Percentiles rank a stretch among this genome's conserved stretches.
Conservation (phyloP, 1,140 invertebrate genomes). For the Bombus breviceps region DNA sequence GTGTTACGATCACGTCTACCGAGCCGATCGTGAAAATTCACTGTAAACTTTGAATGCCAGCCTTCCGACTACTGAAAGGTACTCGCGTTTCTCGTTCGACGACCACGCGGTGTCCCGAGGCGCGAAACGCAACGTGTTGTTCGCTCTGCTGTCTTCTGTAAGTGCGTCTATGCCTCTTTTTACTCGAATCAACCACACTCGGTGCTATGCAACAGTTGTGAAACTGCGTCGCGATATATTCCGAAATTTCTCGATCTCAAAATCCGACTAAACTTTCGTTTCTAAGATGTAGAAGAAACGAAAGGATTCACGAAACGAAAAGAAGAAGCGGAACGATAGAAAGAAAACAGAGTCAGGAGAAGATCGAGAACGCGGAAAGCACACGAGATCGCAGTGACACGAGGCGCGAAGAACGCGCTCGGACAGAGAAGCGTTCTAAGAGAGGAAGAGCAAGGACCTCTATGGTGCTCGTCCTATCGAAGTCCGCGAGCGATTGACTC, state of each 20-base stretch:
- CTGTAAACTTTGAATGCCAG: background rate
- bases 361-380: slow-evolving; percentile 4
- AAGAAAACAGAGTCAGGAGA: background rate
- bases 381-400: background rate
- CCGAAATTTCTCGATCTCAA: background rate
- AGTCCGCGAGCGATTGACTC: slow-evolving; percentile 81
- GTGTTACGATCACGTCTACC: background rate
- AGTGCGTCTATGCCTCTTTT: background rate
- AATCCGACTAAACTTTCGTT: background rate
- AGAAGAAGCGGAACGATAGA: background rate
- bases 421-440: slow-evolving; percentile 10
- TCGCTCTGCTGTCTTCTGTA: background rate
- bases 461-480: slow-evolving; percentile 71
- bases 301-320: too few relatives aligned
- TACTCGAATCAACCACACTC: background rate
- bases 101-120: background rate
- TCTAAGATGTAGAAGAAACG: background rate
- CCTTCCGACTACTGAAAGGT: background rate
- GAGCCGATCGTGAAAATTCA: slow-evolving; percentile 16
- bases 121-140: background rate
- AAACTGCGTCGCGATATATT: background rate
- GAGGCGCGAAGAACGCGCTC: slow-evolving; percentile 24
- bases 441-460: slow-evolving; percentile 50
- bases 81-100: background rate
- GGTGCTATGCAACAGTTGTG: background rate